These are phyloP conservation scores for Saccostrea echinata DNA, from an alignment of 1,140 invertebrate species.

Conservation along the genomic window DNA sequence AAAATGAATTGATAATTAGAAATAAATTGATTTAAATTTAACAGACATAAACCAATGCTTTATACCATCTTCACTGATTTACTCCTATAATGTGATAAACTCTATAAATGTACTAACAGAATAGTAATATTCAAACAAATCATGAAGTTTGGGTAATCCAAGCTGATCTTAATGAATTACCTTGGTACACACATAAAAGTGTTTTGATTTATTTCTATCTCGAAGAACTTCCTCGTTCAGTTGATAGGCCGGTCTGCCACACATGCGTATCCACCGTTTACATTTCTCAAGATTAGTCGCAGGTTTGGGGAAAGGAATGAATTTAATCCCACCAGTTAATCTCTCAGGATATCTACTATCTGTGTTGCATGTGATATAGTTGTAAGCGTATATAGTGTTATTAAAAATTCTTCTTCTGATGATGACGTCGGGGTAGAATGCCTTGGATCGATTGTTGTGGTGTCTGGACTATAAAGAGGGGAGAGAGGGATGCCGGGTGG, in stretches of 20 bases:
- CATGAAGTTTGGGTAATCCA: not conserved
- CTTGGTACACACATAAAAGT: constrained; percentile 1
- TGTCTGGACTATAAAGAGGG: no score
- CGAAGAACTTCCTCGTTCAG: not conserved
- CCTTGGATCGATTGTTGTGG: no score
- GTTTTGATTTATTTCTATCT: constrained; percentile 1
- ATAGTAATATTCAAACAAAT: not conserved
- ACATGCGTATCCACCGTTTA: not conserved
- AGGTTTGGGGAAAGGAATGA: constrained; percentile 38
- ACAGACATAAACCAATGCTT: no score
- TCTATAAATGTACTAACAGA: not conserved
- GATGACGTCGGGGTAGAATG: no score
- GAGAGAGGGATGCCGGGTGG: no score
- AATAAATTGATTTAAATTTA: no score
- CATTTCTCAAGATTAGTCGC: not conserved
- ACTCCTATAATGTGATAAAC: no score
- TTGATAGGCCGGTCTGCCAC: not conserved
- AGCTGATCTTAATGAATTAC: not conserved
- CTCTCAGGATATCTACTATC: constrained; percentile 31
- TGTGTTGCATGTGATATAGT: constrained; percentile 31
- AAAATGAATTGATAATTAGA: no score
- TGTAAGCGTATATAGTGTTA: no score
- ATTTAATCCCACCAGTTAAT: not conserved
- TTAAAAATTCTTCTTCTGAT: no score
- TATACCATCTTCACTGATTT: no score